Percentiles rank a stretch among this genome's conserved stretches.
Conservation (phyloP, 2,888 invertebrate species). For the Hemaris fuciformis region DNA sequence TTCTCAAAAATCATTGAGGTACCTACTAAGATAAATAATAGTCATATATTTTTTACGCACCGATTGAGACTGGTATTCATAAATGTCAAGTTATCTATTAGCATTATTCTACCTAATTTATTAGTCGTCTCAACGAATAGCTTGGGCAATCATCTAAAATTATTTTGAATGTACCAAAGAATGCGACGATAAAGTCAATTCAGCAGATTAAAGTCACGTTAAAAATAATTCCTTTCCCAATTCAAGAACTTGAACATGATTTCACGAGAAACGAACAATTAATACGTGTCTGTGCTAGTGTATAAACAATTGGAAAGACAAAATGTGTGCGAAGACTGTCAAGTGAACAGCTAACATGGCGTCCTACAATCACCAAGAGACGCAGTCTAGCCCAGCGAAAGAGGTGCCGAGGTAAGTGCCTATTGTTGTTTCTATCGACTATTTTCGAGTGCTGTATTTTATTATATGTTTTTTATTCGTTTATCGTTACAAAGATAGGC, state of each 20-base stretch:
- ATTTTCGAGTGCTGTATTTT: neutral
- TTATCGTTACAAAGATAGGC: too few relatives aligned
- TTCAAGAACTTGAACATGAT: too few relatives aligned
- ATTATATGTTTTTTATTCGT: neutral
- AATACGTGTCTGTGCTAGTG: neutral
- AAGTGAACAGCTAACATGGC: slow-evolving; percentile 45
- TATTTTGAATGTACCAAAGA: neutral
- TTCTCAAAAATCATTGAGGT: too few relatives aligned
- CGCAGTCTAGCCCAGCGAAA: slow-evolving; percentile 60
- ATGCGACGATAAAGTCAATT: neutral
- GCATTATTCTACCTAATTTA: too few relatives aligned
- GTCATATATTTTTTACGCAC: too few relatives aligned
- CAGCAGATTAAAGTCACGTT: neutral
- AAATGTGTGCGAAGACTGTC: slow-evolving; percentile 35
- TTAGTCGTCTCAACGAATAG: too few relatives aligned
- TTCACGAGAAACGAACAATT: neutral
- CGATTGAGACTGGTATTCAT: too few relatives aligned
- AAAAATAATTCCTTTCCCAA: too few relatives aligned
- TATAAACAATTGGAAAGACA: neutral
- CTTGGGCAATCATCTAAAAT: too few relatives aligned
- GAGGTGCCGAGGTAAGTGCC: slow-evolving; percentile 39
- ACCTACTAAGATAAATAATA: too few relatives aligned
- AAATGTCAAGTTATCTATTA: too few relatives aligned
- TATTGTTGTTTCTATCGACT: neutral
- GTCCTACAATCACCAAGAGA: slow-evolving; percentile 55